Evolutionary conservation across 2,888 invertebrate species (phyloP).

Genomic region (Eupithecia inturbata): DNA sequence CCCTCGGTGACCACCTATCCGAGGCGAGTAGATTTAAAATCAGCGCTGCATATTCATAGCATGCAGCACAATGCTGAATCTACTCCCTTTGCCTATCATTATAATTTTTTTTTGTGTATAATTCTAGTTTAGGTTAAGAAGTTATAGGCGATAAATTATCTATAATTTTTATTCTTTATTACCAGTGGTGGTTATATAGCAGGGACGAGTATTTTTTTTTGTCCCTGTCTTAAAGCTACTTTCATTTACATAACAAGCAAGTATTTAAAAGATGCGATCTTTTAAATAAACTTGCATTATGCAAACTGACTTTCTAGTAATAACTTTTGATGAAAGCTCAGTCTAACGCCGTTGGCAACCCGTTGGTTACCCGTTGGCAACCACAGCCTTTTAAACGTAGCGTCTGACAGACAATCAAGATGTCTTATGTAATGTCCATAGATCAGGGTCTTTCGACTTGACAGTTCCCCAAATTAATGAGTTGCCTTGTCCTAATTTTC

Average conservation of each 20-base stretch:
- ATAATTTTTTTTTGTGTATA: no score
- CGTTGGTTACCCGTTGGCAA: constrained; percentile 16
- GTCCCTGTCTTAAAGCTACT: background rate
- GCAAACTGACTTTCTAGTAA: constrained; percentile 2
- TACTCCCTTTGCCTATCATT: no score
- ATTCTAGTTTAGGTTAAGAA: no score
- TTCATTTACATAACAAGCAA: constrained; percentile 2
- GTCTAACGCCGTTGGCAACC: constrained; percentile 5
- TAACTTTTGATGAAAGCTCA: constrained; percentile 25
- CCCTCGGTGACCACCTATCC: no score
- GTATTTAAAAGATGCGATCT: constrained; percentile 3
- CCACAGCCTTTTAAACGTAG: constrained; percentile 19
- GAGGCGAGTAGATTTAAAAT: no score
- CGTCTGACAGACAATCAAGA: constrained; percentile 23
- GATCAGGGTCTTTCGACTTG: constrained; percentile 28
- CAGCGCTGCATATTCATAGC: no score
- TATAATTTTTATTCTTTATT: background rate
- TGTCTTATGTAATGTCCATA: constrained; percentile 17
- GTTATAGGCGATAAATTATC: no score
- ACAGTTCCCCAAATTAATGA: constrained; percentile 23
- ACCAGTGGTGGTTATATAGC: background rate
- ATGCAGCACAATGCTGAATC: no score
- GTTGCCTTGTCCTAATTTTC: constrained; percentile 5
- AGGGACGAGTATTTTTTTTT: no score
- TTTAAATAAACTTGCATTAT: constrained; percentile 11